Evolutionary conservation across 2,888 invertebrate genomes (phyloP).

Genomic region (Chouioia cunea): DNA sequence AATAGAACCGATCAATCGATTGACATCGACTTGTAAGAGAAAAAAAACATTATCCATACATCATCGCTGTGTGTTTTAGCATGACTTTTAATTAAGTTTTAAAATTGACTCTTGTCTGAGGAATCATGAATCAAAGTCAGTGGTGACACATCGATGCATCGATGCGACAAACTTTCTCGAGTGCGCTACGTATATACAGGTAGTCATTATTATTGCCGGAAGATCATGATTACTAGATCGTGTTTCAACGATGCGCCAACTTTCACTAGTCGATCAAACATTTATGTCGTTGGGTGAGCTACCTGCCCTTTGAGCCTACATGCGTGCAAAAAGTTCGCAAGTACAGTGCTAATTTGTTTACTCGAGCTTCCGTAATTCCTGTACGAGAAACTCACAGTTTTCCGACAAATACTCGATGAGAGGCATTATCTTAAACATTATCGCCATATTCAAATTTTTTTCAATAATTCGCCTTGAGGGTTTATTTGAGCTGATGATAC

Average conservation of each 20-base stretch:
- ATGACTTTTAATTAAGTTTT: conserved; percentile 42
- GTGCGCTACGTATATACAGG: background rate
- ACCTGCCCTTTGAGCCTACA: background rate
- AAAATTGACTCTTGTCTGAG: conserved; percentile 26
- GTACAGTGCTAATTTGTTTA: conserved; percentile 33
- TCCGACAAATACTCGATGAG: conserved; percentile 4
- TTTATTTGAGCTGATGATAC: too few relatives aligned
- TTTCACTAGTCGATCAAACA: conserved; percentile 5
- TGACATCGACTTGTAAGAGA: too few relatives aligned
- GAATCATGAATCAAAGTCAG: conserved; percentile 44
- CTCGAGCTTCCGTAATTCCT: conserved; percentile 36
- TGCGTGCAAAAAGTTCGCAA: background rate
- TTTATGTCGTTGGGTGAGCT: background rate
- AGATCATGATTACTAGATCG: background rate
- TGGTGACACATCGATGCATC: conserved; percentile 16
- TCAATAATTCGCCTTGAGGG: too few relatives aligned
- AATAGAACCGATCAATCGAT: background rate
- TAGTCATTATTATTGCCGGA: conserved; percentile 37
- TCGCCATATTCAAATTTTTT: conserved; percentile 13
- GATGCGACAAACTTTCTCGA: conserved; percentile 30
- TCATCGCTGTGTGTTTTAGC: conserved; percentile 24
- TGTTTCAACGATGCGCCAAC: conserved; percentile 1
- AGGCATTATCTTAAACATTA: conserved; percentile 24
- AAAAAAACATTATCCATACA: conserved; percentile 12
- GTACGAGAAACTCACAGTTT: conserved; percentile 30